Evolutionary conservation across 2,797 vertebrate genomes (phyloP), one percentile per base, ranked within the genome.

Genomic region (Danio choprae): DNA sequence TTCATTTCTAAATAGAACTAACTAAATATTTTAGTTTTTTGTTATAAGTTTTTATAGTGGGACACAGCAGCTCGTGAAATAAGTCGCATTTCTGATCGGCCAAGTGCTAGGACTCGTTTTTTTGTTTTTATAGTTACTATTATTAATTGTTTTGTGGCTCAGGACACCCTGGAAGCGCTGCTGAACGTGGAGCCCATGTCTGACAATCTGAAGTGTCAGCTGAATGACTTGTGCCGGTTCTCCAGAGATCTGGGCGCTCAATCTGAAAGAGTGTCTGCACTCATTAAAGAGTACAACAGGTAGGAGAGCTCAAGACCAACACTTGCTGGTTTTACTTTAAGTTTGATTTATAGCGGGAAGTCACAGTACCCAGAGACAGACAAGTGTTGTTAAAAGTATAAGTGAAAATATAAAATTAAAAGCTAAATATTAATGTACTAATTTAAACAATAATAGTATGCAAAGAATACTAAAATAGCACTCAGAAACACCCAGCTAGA

Each of bases 221-320:
- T 99, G 50, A 98, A 99, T 75, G 96, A 98, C 69, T 94, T 99
- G 38, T 99, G 96, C 85, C 94, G 94, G 56, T 99, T 98, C 93
- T 97, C 97, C 85, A 95, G 92, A 91, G 98, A 99, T 86, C 91
- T 99, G 85, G 96, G 94, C 36, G 82, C 88, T 38, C 94, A 97
- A 83, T 98, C 97, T 56, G 93, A 94, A 18, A 96, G 94, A 88
- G 96, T 99, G 64, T 99, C 97, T 60, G 90, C 92, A 46, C 90
- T 97, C 80, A 98, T 99, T 87, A 99, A 97, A 81, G 97, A 98
- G 59, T 98, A 98, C 87, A 98, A 99, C 90, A 96, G 97, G 98
- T 98, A 58, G 3, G 16, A 79, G 86, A 55, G 55, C 12, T 44
- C 3, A 7, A 13, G 15, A 18, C n/a, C 20, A 43, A 50, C 22